Evolutionary conservation across 2,888 invertebrate genomes (phyloP).

Genomic region (Drosophila infuscata): DNA sequence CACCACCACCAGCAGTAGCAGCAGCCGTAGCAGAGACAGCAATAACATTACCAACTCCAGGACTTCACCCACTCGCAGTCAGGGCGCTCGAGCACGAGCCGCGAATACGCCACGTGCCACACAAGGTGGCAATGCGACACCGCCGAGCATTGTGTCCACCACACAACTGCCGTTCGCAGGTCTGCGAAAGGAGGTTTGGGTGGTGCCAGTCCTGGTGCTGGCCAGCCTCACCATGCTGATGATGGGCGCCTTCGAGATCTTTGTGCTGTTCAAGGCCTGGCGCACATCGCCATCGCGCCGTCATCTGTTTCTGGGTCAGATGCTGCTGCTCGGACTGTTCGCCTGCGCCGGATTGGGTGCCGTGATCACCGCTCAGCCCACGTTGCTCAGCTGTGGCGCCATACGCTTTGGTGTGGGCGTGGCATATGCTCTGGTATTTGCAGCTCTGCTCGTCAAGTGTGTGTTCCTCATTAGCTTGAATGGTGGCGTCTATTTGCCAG

Average conservation of each 20-base stretch:
- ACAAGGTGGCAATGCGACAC: slow-evolving; percentile 57
- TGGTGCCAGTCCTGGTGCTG: slow-evolving; percentile 93
- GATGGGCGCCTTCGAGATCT: slow-evolving; percentile 94
- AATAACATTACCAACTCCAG: slow-evolving; percentile 32
- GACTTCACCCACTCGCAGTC: slow-evolving; percentile 62
- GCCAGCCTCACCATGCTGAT: slow-evolving; percentile 93
- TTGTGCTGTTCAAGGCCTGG: slow-evolving; percentile 94
- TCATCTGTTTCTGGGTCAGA: slow-evolving; percentile 94
- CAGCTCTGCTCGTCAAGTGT: slow-evolving; percentile 96
- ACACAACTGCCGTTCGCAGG: slow-evolving; percentile 83
- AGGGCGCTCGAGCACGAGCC: slow-evolving; percentile 69
- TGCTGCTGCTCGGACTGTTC: slow-evolving; percentile 93
- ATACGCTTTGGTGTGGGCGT: slow-evolving; percentile 93
- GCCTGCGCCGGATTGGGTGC: slow-evolving; percentile 92
- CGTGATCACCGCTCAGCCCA: slow-evolving; percentile 91
- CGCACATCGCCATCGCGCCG: slow-evolving; percentile 93
- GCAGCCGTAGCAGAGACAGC: slow-evolving; percentile 7
- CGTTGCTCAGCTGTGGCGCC: slow-evolving; percentile 92
- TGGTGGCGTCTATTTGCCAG: slow-evolving; percentile 95
- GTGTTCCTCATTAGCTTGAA: slow-evolving; percentile 96
- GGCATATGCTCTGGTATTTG: slow-evolving; percentile 94
- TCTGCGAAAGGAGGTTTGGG: slow-evolving; percentile 93
- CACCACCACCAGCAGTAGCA: slow-evolving; percentile 9
- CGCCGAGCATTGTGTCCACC: slow-evolving; percentile 82
- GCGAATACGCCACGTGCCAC: slow-evolving; percentile 60